Evolutionary conservation across 30 jellyfish, hydroid and myxozoan genomes (phyloP).

Genomic region (Haliclystus octoradiatus): DNA sequence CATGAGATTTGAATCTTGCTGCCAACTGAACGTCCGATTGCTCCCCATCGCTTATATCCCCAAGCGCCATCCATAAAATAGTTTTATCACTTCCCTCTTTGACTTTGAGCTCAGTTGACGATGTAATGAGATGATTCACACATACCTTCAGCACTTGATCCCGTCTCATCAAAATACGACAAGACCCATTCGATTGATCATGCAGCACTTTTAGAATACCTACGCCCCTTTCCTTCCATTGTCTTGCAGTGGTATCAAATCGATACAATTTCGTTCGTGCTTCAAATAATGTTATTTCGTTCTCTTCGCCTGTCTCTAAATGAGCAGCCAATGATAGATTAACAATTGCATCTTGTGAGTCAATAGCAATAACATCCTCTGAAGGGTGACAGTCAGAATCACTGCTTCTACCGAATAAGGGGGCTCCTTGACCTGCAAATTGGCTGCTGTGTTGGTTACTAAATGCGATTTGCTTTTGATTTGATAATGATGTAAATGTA

Average conservation of each 20-base stretch:
- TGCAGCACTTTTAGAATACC: conserved; percentile 38
- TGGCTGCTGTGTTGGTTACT: not conserved
- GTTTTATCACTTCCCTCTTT: conserved; percentile 39
- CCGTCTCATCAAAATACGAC: conserved; percentile 68
- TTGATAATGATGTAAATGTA: not conserved
- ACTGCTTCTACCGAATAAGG: not conserved
- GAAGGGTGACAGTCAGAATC: not conserved
- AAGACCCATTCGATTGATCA: conserved; percentile 10
- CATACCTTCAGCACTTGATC: conserved; percentile 60
- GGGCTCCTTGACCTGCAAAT: not conserved
- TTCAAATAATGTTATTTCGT: conserved; percentile 20
- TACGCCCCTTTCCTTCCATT: conserved; percentile 73
- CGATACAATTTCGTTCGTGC: conserved; percentile 46
- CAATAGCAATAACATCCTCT: not conserved
- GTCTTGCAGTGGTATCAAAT: conserved; percentile 23
- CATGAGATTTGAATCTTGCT: conserved; percentile 50
- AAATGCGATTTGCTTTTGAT: not conserved
- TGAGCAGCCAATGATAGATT: conserved; percentile 24
- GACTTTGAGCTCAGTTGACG: conserved; percentile 32
- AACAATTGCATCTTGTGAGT: conserved; percentile 16
- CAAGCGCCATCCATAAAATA: conserved; percentile 66
- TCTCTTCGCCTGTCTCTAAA: conserved; percentile 51
- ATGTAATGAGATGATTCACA: conserved; percentile 54
- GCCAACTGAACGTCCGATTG: conserved; percentile 57
- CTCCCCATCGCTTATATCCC: conserved; percentile 59